Conservation (phyloP, 2,797 vertebrate species). For the Xiphorhynchus erythropygius region DNA sequence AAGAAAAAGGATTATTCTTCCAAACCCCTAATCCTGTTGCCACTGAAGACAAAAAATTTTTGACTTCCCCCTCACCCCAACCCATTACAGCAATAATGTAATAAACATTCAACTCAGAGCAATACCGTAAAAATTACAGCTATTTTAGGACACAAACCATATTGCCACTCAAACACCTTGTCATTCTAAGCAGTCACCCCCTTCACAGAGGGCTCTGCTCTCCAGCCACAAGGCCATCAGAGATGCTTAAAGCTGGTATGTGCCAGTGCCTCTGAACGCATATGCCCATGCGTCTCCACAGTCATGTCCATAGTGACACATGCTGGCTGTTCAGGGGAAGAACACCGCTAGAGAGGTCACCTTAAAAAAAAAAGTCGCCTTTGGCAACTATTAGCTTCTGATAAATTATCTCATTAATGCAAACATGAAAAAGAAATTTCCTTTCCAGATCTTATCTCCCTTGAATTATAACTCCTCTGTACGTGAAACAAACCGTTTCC, state of each 20-base stretch:
- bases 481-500: neutral
- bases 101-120: neutral
- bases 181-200: neutral
- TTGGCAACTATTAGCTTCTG: conserved; percentile 38
- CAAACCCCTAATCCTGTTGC: neutral
- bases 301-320: conserved; percentile 74
- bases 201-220: neutral
- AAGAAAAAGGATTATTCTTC: neutral
- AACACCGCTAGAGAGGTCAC: conserved; percentile 23
- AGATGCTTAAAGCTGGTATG: conserved; percentile 1
- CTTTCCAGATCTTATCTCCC: conserved; percentile 19
- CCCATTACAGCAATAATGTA: neutral
- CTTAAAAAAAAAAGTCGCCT: neutral
- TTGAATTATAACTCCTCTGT: conserved; percentile 3
- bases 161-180: neutral
- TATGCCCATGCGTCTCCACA: neutral
- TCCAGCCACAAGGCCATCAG: neutral
- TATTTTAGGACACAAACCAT: neutral
- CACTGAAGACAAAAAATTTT: neutral
- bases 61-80: neutral
- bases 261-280: neutral
- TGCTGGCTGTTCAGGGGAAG: conserved; percentile 60
- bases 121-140: neutral
- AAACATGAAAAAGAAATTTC: conserved; percentile 43
- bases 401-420: conserved; percentile 58